Conservation (phyloP, 1,140 invertebrate species). For the Hestina assimilis region DNA sequence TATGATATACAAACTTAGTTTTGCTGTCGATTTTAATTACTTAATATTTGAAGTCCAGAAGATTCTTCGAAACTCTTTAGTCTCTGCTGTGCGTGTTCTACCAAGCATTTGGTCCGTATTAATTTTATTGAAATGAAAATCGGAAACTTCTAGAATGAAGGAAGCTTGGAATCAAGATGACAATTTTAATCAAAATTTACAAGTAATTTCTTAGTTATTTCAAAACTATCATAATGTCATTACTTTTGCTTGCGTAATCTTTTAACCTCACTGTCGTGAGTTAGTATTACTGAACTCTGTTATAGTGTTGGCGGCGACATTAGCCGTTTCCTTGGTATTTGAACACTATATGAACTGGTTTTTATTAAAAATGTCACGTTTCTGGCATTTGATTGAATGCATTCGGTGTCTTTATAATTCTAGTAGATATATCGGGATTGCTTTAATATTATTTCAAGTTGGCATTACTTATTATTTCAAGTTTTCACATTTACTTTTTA, state of each 20-base stretch:
- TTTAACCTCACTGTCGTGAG: constrained; percentile 21
- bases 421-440: too few species aligned
- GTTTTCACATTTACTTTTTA: too few species aligned
- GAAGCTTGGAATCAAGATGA: too few species aligned
- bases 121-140: too few species aligned
- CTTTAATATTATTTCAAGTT: background rate
- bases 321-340: constrained; percentile 27
- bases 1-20: too few species aligned
- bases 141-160: too few species aligned
- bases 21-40: too few species aligned
- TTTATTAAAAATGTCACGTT: constrained; percentile 24
- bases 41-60: too few species aligned
- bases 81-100: too few species aligned
- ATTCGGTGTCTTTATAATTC: background rate
- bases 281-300: constrained; percentile 18
- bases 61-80: too few species aligned
- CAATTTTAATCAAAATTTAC: background rate
- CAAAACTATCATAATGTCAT: constrained; percentile 1
- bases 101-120: too few species aligned
- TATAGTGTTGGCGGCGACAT: constrained; percentile 17
- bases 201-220: background rate
- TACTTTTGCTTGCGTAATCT: constrained; percentile 17
- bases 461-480: background rate
- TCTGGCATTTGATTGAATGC: constrained; percentile 16
- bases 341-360: constrained; percentile 20